phyloP scores from a whole-genome alignment of 2,113 vertebrate species.

The Anguilla rostrata region DNA sequence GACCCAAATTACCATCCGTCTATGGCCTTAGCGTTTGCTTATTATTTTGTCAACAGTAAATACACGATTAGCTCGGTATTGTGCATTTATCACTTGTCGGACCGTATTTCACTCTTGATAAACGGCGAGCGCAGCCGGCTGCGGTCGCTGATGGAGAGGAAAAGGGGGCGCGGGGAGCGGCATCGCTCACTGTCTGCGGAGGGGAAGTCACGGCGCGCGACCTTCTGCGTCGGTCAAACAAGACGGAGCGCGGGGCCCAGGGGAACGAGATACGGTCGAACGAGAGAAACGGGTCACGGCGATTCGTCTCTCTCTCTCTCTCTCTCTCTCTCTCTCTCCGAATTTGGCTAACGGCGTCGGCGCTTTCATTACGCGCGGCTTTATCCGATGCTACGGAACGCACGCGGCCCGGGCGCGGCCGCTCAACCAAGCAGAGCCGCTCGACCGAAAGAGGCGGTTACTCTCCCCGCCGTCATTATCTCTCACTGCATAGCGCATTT shows the following conservation, averaged over 20 bases:
- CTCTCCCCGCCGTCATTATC: not conserved
- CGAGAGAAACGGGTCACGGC: not conserved
- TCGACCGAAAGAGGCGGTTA: not conserved
- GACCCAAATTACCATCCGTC: too few relatives aligned
- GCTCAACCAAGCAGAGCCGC: slow-evolving; percentile 16
- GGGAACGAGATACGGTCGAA: not conserved
- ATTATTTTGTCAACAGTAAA: not conserved
- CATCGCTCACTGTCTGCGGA: not conserved
- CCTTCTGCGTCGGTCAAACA: not conserved
- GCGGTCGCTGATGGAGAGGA: not conserved
- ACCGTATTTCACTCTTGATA: not conserved
- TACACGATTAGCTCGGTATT: not conserved
- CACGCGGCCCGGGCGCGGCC: slow-evolving; percentile 36
- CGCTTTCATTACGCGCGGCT: not conserved
- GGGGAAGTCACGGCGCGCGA: not conserved
- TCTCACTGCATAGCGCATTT: not conserved
- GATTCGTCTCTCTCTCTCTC: not conserved
- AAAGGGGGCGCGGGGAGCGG: not conserved
- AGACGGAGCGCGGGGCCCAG: not conserved
- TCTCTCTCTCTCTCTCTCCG: not conserved
- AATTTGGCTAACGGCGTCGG: not conserved
- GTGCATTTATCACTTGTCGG: not conserved
- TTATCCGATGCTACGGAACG: not conserved
- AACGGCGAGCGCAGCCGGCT: not conserved
- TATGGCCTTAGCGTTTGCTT: too few relatives aligned